Evolutionary conservation across 1,140 invertebrate genomes (phyloP).

Genomic region (Reticulitermes speratus): DNA sequence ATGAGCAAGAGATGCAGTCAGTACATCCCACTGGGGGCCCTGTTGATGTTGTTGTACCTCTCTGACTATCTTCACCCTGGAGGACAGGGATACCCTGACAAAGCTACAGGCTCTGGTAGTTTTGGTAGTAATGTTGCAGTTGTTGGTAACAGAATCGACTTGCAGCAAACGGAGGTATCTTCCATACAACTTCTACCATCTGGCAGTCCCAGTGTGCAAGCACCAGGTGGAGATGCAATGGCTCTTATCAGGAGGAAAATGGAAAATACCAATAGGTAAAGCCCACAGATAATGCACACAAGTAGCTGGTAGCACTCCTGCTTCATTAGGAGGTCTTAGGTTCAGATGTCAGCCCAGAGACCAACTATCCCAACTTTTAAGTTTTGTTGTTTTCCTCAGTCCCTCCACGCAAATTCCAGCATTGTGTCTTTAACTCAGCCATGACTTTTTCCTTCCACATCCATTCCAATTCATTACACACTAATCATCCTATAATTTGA

Average conservation of each 20-base stretch:
- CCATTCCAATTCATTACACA: too few species aligned
- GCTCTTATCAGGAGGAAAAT: constrained; percentile 67
- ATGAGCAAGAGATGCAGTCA: constrained; percentile 52
- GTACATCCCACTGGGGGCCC: constrained; percentile 40
- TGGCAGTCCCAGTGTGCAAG: background rate
- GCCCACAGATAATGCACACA: background rate
- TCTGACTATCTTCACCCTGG: constrained; percentile 32
- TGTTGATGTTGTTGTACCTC: constrained; percentile 30
- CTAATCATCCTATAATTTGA: too few species aligned
- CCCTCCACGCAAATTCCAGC: background rate
- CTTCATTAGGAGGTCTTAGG: too few species aligned
- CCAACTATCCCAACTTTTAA: too few species aligned
- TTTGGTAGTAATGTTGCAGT: constrained; percentile 79
- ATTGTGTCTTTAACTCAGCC: too few species aligned
- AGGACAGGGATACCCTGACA: constrained; percentile 2
- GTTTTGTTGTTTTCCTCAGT: background rate
- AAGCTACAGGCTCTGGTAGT: constrained; percentile 50
- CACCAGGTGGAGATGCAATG: constrained; percentile 48
- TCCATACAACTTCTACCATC: background rate
- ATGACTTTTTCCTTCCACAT: too few species aligned
- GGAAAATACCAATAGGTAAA: constrained; percentile 56
- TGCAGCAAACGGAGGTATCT: constrained; percentile 45
- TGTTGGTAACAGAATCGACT: constrained; percentile 82
- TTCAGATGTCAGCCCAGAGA: too few species aligned
- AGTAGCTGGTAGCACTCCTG: too few species aligned